Conservation (phyloP, 2,888 invertebrate genomes). For the Lacanobia oleracea region DNA sequence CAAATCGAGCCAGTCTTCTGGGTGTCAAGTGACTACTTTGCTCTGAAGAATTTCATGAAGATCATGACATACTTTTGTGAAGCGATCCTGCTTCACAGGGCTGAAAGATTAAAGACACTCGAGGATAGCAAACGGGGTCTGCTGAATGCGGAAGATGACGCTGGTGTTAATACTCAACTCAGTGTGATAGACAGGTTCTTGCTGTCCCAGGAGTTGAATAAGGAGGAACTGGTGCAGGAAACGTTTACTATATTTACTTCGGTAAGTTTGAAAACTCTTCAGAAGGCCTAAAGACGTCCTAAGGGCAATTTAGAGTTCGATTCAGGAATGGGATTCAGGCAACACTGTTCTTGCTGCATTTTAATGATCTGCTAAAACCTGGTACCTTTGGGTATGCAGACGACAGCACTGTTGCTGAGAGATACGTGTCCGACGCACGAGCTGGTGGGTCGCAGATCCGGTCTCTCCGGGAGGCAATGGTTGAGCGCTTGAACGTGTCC, state of each 20-base stretch:
- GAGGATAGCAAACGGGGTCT: constrained; percentile 64
- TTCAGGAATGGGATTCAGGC: no score
- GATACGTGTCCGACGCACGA: no score
- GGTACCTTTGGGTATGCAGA: no score
- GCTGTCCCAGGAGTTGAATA: constrained; percentile 75
- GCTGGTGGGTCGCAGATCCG: no score
- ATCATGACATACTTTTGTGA: constrained; percentile 66
- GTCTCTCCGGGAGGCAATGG: no score
- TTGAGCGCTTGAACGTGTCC: no score
- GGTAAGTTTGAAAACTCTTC: constrained; percentile 69
- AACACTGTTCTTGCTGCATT: no score
- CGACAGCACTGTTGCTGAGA: no score
- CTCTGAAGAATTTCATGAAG: constrained; percentile 65
- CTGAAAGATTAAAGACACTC: constrained; percentile 67
- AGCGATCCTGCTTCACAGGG: constrained; percentile 70
- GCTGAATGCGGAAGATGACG: constrained; percentile 74
- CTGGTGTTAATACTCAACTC: constrained; percentile 71
- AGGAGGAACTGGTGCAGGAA: constrained; percentile 74
- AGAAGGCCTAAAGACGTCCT: no score
- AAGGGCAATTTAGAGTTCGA: no score
- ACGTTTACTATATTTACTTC: constrained; percentile 85
- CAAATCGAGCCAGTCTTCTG: constrained; percentile 82
- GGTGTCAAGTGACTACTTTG: constrained; percentile 66
- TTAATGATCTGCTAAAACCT: no score
- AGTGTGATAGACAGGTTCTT: constrained; percentile 84